These are phyloP conservation scores for Heliconius himera DNA, from an alignment of 1,140 invertebrate genomes.

Conservation along the genomic window DNA sequence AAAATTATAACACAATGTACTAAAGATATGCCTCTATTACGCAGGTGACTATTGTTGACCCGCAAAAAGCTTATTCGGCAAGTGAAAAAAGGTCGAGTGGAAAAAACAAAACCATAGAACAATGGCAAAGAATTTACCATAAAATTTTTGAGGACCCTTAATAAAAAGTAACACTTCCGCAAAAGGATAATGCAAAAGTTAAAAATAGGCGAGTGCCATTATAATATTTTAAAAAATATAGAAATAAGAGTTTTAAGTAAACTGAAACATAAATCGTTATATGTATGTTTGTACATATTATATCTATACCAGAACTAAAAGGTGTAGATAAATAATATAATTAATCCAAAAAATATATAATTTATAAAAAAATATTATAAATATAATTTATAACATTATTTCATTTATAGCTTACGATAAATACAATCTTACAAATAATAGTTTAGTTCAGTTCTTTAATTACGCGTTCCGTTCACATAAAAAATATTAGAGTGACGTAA, in stretches of 20 bases:
- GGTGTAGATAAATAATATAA: no score
- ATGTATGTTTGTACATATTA: no score
- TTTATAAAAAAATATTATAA: no score
- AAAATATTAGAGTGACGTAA: no score
- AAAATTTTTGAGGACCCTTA: slow-evolving; percentile 16
- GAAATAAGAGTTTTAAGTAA: background rate
- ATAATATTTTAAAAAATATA: background rate
- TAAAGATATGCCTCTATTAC: slow-evolving; percentile 26
- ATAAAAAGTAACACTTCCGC: slow-evolving; percentile 15
- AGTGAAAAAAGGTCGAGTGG: slow-evolving; percentile 21
- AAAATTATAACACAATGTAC: no score
- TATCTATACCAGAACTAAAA: no score
- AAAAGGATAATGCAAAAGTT: background rate
- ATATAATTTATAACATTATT: no score
- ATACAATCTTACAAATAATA: no score
- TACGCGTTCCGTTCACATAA: no score
- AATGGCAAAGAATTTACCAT: slow-evolving; percentile 12
- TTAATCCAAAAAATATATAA: no score
- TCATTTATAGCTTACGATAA: no score
- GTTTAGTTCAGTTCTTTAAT: no score
- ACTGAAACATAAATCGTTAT: background rate
- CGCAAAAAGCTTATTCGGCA: slow-evolving; percentile 20
- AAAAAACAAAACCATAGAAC: slow-evolving; percentile 17
- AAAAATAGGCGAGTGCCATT: background rate
- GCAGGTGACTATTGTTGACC: slow-evolving; percentile 39